Conservation (phyloP, 2,113 vertebrate genomes). For the Lamprologus ornatipinnis region DNA sequence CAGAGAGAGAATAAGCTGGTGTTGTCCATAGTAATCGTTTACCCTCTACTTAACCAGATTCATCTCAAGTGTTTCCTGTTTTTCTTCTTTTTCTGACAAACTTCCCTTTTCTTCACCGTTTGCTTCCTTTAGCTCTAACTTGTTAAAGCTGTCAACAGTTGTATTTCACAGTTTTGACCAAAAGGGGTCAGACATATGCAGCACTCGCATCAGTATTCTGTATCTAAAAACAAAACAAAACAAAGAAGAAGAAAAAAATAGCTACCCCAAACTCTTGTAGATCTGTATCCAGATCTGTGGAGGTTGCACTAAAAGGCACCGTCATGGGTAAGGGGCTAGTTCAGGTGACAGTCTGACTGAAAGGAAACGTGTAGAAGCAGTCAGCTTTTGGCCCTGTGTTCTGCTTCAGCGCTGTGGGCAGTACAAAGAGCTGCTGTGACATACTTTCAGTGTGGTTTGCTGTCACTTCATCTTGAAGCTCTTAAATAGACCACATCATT, state of each 20-base stretch:
- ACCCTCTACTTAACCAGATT: neutral
- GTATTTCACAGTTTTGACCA: conserved; percentile 22
- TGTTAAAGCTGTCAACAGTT: neutral
- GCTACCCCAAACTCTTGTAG: neutral
- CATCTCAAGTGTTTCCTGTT: neutral
- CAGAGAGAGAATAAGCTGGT: neutral
- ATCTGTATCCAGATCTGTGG: neutral
- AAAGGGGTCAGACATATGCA: conserved; percentile 36
- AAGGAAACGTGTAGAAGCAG: neutral
- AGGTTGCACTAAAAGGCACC: neutral
- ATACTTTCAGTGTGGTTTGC: conserved; percentile 29
- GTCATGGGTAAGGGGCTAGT: neutral
- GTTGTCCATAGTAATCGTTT: neutral
- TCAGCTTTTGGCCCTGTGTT: neutral
- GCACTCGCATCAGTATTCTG: neutral
- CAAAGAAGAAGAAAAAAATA: neutral
- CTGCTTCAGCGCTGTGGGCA: conserved; percentile 3
- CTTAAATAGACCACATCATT: conserved; percentile 37
- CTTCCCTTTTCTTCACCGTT: neutral
- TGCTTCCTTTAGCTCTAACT: neutral
- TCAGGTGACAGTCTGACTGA: neutral
- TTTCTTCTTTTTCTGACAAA: neutral
- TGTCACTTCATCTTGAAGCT: conserved; percentile 22
- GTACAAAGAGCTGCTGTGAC: conserved; percentile 13
- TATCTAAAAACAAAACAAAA: neutral